Evolutionary conservation across 2,113 vertebrate genomes (phyloP).

Genomic region (Toxostoma redivivum): DNA sequence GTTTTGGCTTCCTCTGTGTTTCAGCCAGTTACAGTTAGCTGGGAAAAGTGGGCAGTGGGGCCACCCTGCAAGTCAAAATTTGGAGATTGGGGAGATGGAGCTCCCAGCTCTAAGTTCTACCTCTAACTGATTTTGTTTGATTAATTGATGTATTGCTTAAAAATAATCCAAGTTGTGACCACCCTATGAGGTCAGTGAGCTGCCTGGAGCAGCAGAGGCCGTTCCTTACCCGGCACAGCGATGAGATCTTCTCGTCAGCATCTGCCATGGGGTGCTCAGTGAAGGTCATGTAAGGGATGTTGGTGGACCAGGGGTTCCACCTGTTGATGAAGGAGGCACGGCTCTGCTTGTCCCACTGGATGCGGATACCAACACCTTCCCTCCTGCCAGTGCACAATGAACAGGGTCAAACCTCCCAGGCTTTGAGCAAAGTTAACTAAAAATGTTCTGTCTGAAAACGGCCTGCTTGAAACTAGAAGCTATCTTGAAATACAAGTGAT

Average conservation of each 20-base stretch:
- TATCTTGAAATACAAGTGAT: neutral
- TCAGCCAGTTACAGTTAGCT: neutral
- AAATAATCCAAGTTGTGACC: accelerated
- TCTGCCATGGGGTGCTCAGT: conserved; percentile 90
- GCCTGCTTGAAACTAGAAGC: neutral
- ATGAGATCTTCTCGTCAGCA: conserved; percentile 85
- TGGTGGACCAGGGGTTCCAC: conserved; percentile 97
- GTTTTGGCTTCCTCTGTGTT: neutral
- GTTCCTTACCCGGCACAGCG: conserved; percentile 85
- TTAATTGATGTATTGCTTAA: neutral
- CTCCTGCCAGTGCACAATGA: conserved; percentile 66
- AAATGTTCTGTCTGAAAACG: neutral
- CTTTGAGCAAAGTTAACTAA: too few species aligned
- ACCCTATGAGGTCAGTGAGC: accelerated
- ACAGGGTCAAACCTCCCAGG: accelerated
- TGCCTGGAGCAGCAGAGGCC: neutral
- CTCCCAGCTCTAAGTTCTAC: neutral
- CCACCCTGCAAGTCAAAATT: neutral
- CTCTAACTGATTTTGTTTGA: neutral
- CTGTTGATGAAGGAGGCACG: conserved; percentile 88
- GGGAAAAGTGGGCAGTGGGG: neutral
- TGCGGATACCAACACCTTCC: conserved; percentile 85
- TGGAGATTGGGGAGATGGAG: accelerated
- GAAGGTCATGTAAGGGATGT: conserved; percentile 90
- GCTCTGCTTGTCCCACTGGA: conserved; percentile 94